phyloP scores from a whole-genome alignment of 92 coral and sea anemone genomes.

The Scolanthus callimorphus region DNA sequence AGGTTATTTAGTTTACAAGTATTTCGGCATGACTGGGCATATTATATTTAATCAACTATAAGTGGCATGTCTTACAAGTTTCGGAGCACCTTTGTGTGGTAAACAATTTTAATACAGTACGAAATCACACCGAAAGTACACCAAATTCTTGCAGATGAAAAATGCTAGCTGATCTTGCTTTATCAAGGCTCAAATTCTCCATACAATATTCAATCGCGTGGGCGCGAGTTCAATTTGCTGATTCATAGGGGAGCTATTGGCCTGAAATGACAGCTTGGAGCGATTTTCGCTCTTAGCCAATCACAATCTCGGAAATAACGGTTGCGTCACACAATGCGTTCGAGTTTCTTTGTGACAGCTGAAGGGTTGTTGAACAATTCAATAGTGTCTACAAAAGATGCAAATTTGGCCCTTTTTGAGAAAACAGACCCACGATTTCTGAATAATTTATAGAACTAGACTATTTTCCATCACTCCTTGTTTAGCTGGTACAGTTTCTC shows the following conservation, averaged over 20 bases:
- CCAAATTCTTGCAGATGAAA: too few relatives aligned
- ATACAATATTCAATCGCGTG: constrained; percentile 34
- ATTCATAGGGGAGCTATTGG: constrained; percentile 32
- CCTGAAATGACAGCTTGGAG: constrained; percentile 30
- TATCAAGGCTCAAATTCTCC: constrained; percentile 84
- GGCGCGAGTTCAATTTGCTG: constrained; percentile 37
- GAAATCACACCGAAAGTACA: too few relatives aligned
- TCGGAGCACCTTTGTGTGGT: too few relatives aligned
- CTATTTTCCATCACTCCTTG: constrained; percentile 4
- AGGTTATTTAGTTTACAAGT: too few relatives aligned
- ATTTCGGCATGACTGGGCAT: too few relatives aligned
- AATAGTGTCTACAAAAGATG: constrained; percentile 73
- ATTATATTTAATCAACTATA: too few relatives aligned
- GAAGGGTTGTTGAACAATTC: constrained; percentile 38
- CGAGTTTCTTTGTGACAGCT: constrained; percentile 20
- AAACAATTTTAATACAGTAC: too few relatives aligned
- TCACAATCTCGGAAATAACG: constrained; percentile 26
- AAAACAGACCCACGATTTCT: constrained; percentile 20
- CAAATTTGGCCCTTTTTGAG: constrained; percentile 25
- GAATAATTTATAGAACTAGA: constrained; percentile 28
- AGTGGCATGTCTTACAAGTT: too few relatives aligned
- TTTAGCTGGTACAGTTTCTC: too few relatives aligned
- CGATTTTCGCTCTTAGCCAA: constrained; percentile 22
- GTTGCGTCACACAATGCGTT: constrained; percentile 31
- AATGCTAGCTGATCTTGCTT: neutral